phyloP scores from a whole-genome alignment of 1,140 invertebrate species.

The Idris sp. region DNA sequence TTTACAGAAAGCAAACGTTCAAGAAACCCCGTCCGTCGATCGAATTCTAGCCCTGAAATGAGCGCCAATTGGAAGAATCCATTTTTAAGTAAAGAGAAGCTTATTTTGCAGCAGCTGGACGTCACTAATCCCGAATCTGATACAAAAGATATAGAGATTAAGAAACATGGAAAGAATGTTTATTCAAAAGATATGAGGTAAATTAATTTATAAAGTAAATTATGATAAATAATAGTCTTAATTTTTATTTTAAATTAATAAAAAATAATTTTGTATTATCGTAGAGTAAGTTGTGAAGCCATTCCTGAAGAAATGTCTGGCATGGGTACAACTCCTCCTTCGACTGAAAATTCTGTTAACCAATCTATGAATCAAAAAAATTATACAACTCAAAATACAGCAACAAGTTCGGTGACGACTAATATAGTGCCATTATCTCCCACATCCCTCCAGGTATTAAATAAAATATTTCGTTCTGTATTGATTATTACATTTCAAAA shows the following conservation, averaged over 20 bases:
- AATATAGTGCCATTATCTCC: conserved; percentile 74
- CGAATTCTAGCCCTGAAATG: conserved; percentile 95
- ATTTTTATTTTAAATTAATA: too few species aligned
- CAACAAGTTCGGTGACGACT: conserved; percentile 48
- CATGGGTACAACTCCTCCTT: conserved; percentile 81
- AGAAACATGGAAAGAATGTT: conserved; percentile 82
- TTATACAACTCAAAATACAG: conserved; percentile 65
- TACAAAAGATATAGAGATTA: conserved; percentile 75
- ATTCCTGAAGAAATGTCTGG: conserved; percentile 92
- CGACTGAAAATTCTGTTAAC: conserved; percentile 68
- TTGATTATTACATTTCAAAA: not conserved
- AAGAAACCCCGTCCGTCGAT: conserved; percentile 88
- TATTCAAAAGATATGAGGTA: conserved; percentile 83
- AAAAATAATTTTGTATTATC: too few species aligned
- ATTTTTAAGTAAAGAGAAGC: conserved; percentile 78
- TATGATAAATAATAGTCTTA: too few species aligned
- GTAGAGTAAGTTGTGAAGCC: conserved; percentile 89
- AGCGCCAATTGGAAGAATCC: conserved; percentile 89
- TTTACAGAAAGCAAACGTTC: conserved; percentile 77
- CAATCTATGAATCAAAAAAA: conserved; percentile 72
- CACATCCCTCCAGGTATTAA: conserved; percentile 65
- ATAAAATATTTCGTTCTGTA: not conserved
- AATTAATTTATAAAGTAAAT: conserved; percentile 1
- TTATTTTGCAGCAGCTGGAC: conserved; percentile 70
- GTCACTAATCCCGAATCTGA: conserved; percentile 69